Evolutionary conservation across 2,888 invertebrate genomes (phyloP), one percentile per base, ranked within the genome.

Genomic region (Actias luna): DNA sequence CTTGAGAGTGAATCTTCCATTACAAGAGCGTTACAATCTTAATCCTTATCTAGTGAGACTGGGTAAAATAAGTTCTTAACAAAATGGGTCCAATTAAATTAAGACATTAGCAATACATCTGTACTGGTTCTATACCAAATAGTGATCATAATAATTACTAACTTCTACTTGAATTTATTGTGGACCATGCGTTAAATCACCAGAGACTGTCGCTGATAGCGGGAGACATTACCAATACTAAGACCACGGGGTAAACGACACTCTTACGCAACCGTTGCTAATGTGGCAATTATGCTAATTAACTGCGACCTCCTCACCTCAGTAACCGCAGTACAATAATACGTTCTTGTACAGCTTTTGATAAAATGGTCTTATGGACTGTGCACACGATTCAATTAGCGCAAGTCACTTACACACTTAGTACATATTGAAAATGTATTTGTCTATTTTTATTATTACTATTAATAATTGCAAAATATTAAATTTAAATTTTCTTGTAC

Each of bases 161-260:
- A 46, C 18, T 10, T 1, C 7, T 22, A 22, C 8, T 10, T 50
- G 46, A 50, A 50, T 50, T 50, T 25, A 25, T 50, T 50, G 46
- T 50, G 25, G 29, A 55, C n/a, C 7, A 55, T 29, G 29, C 29
- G 55, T 29, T 29, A 29, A 57, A 42, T 58, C 61, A 62, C 58
- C 63, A 59, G 63, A 59, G 59, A 63, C 52, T 63, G 59, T 59
- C 59, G 59, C 50, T 55, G 74, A 74, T 80, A 83, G 82, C 81
- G 80, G 84, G 81, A 83, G 83, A 79, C 75, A 71, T 74, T 74
- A 68, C 67, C 70, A 71, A 71, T 77, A 76, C 80, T 88, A 89
- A 88, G 89, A 88, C 83, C 87, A 75, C 77, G 84, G 84, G 90
- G 91, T 90, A 89, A 91, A 90, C 76, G 91, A 91, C 90, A 87